Conservation (phyloP, 2,113 vertebrate species). For the Oceanites oceanicus region DNA sequence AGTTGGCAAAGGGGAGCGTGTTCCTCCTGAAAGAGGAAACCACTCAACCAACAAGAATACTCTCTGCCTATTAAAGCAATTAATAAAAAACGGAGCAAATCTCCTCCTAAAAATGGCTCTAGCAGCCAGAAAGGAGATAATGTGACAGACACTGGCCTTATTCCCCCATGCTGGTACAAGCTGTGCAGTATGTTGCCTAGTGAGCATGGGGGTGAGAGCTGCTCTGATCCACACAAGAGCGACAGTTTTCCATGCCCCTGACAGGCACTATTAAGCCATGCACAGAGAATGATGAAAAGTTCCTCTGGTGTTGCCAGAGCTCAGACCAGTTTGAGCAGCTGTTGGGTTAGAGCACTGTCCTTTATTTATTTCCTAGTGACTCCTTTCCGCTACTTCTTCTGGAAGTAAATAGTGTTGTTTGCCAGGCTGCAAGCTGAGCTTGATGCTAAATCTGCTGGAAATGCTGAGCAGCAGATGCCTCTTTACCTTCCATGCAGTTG, state of each 20-base stretch:
- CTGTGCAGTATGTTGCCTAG: background rate
- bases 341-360: background rate
- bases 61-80: background rate
- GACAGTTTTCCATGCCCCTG: background rate
- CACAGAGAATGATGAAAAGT: background rate
- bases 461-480: background rate
- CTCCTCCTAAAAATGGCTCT: background rate
- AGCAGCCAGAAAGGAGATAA: background rate
- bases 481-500: background rate
- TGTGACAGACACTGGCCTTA: background rate
- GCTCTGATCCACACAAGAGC: background rate
- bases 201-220: background rate
- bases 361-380: background rate
- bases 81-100: background rate
- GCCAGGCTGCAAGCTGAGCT: background rate
- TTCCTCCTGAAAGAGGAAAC: background rate
- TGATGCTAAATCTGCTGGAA: constrained; percentile 23
- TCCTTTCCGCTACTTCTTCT: background rate
- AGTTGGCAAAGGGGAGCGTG: background rate
- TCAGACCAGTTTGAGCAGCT: constrained; percentile 13
- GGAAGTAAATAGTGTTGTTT: constrained; percentile 1
- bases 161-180: background rate
- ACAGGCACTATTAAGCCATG: background rate
- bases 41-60: background rate
- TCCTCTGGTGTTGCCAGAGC: background rate